Conservation (phyloP, 1,140 invertebrate genomes). For the Acyrthosiphon pisum region DNA sequence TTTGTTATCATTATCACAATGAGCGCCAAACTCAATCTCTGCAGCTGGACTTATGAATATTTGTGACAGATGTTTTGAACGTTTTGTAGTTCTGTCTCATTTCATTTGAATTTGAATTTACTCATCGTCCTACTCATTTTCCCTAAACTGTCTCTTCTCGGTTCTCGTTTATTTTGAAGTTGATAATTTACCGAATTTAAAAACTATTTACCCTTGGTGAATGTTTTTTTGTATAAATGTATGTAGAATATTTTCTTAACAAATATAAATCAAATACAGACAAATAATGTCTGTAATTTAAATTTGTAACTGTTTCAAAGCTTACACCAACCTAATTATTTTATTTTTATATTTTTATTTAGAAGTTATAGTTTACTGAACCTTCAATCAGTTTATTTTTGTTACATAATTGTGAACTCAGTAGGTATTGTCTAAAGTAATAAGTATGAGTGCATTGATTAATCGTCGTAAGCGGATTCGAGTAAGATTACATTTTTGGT, state of each 20-base stretch:
- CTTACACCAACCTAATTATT: background rate
- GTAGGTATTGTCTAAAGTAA: background rate
- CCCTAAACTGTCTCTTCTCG: background rate
- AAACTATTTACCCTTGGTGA: no score
- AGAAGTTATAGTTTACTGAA: background rate
- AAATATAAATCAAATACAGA: background rate
- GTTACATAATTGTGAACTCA: background rate
- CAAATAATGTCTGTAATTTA: background rate
- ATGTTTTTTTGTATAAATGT: background rate
- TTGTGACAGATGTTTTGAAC: background rate
- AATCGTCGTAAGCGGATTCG: conserved; percentile 46
- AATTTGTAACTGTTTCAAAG: background rate
- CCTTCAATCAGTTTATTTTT: background rate
- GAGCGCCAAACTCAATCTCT: conserved; percentile 24
- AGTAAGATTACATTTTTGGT: conserved; percentile 8
- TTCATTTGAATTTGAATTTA: conserved; percentile 14
- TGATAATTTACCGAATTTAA: background rate
- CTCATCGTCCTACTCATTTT: background rate
- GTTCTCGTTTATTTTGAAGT: background rate
- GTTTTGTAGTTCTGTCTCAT: background rate
- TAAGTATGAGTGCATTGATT: conserved; percentile 38
- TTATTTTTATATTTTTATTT: background rate
- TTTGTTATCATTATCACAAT: conserved; percentile 42
- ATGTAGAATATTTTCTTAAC: background rate
- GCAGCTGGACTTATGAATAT: conserved; percentile 4